Evolutionary conservation across 2,888 invertebrate species (phyloP).

Genomic region (Meandrusa payeni): DNA sequence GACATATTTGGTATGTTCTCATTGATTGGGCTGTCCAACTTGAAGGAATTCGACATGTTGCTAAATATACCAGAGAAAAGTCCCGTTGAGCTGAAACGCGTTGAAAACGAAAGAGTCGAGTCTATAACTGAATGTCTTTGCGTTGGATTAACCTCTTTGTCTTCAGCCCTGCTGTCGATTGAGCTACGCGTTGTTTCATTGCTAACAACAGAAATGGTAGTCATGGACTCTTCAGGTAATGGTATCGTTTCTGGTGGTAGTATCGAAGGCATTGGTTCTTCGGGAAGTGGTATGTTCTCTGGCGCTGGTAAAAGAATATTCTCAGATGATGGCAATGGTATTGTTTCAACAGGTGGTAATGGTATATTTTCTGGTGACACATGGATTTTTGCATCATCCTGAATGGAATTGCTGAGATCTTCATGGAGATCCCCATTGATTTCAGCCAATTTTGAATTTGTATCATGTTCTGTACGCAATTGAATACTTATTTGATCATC

Average conservation of each 20-base stretch:
- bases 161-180: slow-evolving; percentile 23
- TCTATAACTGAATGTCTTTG: slow-evolving; percentile 56
- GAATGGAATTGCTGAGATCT: slow-evolving; percentile 45
- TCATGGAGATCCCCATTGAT: slow-evolving; percentile 64
- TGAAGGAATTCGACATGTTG: slow-evolving; percentile 60
- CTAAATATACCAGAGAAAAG: slow-evolving; percentile 71
- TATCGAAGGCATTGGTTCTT: slow-evolving; percentile 53
- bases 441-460: slow-evolving; percentile 44
- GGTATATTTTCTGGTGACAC: slow-evolving; percentile 69
- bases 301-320: slow-evolving; percentile 63
- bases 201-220: slow-evolving; percentile 31
- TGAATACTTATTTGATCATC: slow-evolving; percentile 77
- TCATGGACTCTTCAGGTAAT: slow-evolving; percentile 61
- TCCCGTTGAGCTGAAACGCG: slow-evolving; percentile 64
- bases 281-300: slow-evolving; percentile 63
- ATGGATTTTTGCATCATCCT: slow-evolving; percentile 49
- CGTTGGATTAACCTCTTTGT: slow-evolving; percentile 35
- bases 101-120: slow-evolving; percentile 53
- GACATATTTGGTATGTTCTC: slow-evolving; percentile 71
- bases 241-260: slow-evolving; percentile 64
- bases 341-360: slow-evolving; percentile 66
- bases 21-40: slow-evolving; percentile 52
- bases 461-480: slow-evolving; percentile 60
- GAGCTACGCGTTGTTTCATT: slow-evolving; percentile 23
- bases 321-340: slow-evolving; percentile 64